Base-by-base conservation (phyloP, 1,140 invertebrate genomes). In the Pentalonia nigronervosa region DNA sequence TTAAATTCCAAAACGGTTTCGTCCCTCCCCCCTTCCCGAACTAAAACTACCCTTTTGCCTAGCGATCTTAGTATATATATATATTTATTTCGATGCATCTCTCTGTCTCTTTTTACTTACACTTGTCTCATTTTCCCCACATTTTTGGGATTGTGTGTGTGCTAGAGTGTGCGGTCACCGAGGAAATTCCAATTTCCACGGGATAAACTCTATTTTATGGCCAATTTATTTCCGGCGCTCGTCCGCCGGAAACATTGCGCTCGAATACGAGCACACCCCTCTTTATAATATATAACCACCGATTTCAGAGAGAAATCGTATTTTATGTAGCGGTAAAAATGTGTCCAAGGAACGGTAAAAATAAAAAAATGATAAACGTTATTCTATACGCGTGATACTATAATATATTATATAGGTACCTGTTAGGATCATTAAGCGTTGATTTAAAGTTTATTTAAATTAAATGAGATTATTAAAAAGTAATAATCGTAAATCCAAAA, bases 121-220 rank as follows among this genome's bases (percentile, higher is more conserved):
- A 87, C 20, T 30, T 89, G 20, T 23, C 87, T n/a, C 60, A 76
- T 34, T 76, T 76, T 84, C 21, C 23, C 41, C 36, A 23, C 83
- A 25, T 41, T 36, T 1, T 11, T 30, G 48, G 4, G 20, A 88
- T 34, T 50, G 48, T 50, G 30, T 88, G 25, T 87, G 25, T 30
- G n/a, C n/a, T n/a, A n/a, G 87, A n/a, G 8, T 90, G 89, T 90
- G 89, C 89, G 89, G 89, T 90, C 89, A 90, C 14, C 17, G 89
- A 90, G 89, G 89, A 90, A 90, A 90, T 90, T 90, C 89, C 89
- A 67, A 90, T 90, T 90, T 90, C 89, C 89, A 67, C 89, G 20
- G 56, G 89, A 90, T 90, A 90, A 90, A 90, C 89, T 90, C 89
- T 56, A 90, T 90, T 90, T 90, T 90, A 90, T 56, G 89, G 89